phyloP scores from a whole-genome alignment of 2,113 vertebrate species.

The Microtus ochrogaster region DNA sequence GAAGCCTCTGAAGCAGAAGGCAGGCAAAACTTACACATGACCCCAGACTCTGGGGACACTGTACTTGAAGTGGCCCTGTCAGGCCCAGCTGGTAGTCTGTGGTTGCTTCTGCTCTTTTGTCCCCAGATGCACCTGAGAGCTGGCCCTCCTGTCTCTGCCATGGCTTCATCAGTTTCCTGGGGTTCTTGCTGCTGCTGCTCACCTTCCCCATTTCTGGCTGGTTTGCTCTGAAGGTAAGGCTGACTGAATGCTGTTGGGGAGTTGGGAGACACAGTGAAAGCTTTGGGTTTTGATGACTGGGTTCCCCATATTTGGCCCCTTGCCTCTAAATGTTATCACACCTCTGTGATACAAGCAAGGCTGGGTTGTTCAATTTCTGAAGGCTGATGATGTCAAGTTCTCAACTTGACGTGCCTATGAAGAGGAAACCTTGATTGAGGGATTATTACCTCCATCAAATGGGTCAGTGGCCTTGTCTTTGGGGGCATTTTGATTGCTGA shows the following conservation, averaged over 20 bases:
- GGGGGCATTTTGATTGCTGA: neutral
- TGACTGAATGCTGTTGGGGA: neutral
- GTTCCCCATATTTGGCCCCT: neutral
- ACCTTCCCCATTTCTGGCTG: conserved; percentile 93
- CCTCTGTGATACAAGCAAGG: neutral
- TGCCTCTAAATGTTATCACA: neutral
- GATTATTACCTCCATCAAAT: neutral
- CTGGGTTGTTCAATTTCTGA: neutral
- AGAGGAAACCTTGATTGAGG: neutral
- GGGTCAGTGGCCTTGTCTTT: neutral
- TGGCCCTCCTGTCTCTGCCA: conserved; percentile 93
- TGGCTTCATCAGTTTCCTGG: conserved; percentile 88
- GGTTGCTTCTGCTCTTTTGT: conserved; percentile 25
- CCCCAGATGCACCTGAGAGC: conserved; percentile 88
- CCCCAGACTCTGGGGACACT: neutral
- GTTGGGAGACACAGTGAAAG: neutral
- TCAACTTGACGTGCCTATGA: neutral
- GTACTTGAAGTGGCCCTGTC: neutral
- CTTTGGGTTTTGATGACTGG: neutral
- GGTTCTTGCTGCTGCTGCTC: conserved; percentile 88
- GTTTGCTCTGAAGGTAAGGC: conserved; percentile 93
- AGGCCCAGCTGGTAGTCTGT: neutral
- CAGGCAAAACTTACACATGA: neutral
- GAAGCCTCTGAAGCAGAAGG: neutral
- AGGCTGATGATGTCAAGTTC: neutral